These are phyloP conservation scores for Lysandra coridon DNA, from an alignment of 2,888 invertebrate genomes.

Conservation along the genomic window DNA sequence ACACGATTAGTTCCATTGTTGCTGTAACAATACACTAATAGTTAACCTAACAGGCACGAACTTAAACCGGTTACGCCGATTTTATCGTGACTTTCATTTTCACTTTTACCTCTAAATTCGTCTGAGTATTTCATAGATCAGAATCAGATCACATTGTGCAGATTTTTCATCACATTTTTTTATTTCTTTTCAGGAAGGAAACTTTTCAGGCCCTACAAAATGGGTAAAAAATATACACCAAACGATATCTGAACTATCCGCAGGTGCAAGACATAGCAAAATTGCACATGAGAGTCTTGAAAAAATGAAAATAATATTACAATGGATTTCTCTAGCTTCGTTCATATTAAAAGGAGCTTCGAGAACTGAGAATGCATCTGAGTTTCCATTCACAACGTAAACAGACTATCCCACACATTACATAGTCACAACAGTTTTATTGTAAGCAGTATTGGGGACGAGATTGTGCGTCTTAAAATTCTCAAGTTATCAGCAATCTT, in stretches of 20 bases:
- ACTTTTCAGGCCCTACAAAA: not conserved
- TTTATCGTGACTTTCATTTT: constrained; percentile 16
- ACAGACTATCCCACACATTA: constrained; percentile 21
- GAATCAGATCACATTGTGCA: not conserved
- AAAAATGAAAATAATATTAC: not conserved
- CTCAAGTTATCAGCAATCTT: constrained; percentile 14
- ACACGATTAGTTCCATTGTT: constrained; percentile 31
- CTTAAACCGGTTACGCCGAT: constrained; percentile 9
- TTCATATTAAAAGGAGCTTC: not conserved
- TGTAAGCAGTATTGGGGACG: constrained; percentile 4
- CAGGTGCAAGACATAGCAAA: not conserved
- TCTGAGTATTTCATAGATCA: not conserved
- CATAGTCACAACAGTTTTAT: not conserved
- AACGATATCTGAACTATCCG: not conserved
- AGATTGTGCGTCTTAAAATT: constrained; percentile 1
- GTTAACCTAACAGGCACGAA: not conserved
- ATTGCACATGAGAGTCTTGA: not conserved
- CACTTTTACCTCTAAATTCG: not conserved
- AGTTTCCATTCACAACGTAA: not conserved
- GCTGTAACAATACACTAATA: constrained; percentile 25
- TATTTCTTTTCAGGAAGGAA: not conserved
- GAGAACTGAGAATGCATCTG: not conserved
- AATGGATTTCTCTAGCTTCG: not conserved
- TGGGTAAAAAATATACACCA: not conserved
- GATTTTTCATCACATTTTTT: not conserved